These are phyloP conservation scores for Parasteatoda tepidariorum DNA, from an alignment of 1,140 invertebrate genomes.

Conservation along the genomic window DNA sequence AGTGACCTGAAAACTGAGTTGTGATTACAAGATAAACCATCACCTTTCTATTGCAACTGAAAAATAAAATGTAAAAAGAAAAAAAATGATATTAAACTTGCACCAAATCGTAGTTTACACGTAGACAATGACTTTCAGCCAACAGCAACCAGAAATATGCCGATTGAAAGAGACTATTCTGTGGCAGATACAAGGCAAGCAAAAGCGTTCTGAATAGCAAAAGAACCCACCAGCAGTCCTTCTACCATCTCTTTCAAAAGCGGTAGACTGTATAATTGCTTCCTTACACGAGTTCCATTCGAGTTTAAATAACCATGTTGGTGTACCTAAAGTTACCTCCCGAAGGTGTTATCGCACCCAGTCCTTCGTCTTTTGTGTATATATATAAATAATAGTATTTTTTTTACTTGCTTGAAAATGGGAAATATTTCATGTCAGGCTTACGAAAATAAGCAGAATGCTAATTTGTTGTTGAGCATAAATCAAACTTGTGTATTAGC, in stretches of 20 bases:
- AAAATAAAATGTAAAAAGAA: neutral
- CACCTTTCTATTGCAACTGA: neutral
- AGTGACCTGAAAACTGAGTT: neutral
- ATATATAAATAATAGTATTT: neutral
- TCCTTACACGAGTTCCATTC: constrained; percentile 41
- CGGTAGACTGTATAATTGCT: constrained; percentile 51
- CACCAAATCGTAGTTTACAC: constrained; percentile 10
- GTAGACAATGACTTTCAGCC: neutral
- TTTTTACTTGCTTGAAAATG: neutral
- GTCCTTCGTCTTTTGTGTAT: neutral
- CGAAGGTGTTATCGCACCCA: neutral
- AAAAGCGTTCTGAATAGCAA: neutral
- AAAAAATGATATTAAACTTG: neutral
- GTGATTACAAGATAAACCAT: neutral
- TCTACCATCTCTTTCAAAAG: constrained; percentile 18
- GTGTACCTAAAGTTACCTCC: constrained; percentile 27
- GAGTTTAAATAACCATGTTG: constrained; percentile 41
- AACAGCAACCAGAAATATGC: neutral
- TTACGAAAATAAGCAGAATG: neutral
- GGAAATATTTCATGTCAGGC: neutral
- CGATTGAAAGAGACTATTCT: neutral
- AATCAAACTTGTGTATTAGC: neutral
- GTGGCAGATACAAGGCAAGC: constrained; percentile 7
- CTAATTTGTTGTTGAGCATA: neutral
- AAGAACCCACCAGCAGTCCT: constrained; percentile 29